Evolutionary conservation across 2,113 vertebrate genomes (phyloP), one percentile per base, ranked within the genome.

Genomic region (Ictidomys tridecemlineatus): DNA sequence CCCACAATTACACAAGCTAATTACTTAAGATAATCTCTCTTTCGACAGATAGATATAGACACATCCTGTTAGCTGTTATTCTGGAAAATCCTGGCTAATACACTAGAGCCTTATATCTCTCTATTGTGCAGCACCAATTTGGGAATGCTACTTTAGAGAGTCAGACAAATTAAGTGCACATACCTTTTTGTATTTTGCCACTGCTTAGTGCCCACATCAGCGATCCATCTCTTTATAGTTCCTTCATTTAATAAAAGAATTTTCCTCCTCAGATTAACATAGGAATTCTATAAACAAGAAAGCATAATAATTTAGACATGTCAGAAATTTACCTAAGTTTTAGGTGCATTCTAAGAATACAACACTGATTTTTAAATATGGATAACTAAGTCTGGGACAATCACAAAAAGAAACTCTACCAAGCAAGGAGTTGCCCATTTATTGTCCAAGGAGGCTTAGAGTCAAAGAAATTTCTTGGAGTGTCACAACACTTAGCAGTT

Each of bases 121-220:
- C 32, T 24, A 8, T 1, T 85, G 42, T 78, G 8, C 34, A 94
- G 76, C 94, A 67, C 10, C 32, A 83, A 51, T 14, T 7, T 39
- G 37, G 63, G 39, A 51, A 73, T 8, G n/a, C 3, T 70, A 3
- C 32, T 94, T 76, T 51, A 34, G 12, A 67, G 34, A 69, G 12
- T 56, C 30, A 79, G 34, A 85, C 18, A 39, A 4, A 5, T 1
- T 17, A 8, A 1, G 0, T 11, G 3, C 32, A 45, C 4, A 1
- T 73, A 98, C 97, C 94, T 97, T 95, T 97, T 97, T 28, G 93
- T 93, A 34, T 92, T 97, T 13, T 97, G 97, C 97, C 95, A 97
- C n/a, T 91, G 93, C 32, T 94, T 97, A 26, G 97, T 97, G 26
- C 87, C 94, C 84, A 96, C 92, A 24, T 92, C 93, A 51, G 84